phyloP scores from a whole-genome alignment of 1,140 invertebrate species.

The Drosophila orena region DNA sequence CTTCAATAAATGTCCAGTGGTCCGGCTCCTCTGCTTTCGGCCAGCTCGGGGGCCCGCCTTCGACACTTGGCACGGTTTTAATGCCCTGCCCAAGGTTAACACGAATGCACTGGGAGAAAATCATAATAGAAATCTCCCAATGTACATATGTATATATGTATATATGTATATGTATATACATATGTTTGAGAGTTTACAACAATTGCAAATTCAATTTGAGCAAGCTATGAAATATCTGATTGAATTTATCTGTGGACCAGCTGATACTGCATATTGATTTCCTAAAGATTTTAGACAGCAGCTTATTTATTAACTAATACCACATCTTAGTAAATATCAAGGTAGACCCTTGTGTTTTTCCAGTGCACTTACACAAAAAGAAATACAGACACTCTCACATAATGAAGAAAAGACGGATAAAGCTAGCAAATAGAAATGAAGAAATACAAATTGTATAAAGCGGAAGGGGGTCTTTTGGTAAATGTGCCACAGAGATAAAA shows the following conservation, averaged over 20 bases:
- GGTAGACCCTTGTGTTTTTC: not conserved
- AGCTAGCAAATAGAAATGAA: slow-evolving; percentile 69
- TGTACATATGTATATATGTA: too few species aligned
- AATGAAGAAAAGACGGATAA: slow-evolving; percentile 47
- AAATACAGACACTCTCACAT: slow-evolving; percentile 22
- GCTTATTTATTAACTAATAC: too few species aligned
- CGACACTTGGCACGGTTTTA: slow-evolving; percentile 77
- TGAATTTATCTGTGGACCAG: too few species aligned
- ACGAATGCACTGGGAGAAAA: slow-evolving; percentile 39
- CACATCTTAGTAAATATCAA: too few species aligned
- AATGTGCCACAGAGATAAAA: slow-evolving; percentile 73
- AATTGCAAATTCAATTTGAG: not conserved
- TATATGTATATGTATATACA: too few species aligned
- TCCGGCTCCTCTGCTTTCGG: slow-evolving; percentile 13
- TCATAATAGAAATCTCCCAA: not conserved
- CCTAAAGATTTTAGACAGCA: too few species aligned
- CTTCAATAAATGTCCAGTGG: slow-evolving; percentile 56
- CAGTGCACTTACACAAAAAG: slow-evolving; percentile 4
- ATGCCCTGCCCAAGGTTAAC: slow-evolving; percentile 76
- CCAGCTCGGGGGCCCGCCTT: slow-evolving; percentile 46
- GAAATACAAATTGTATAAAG: slow-evolving; percentile 80
- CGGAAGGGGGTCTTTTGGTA: slow-evolving; percentile 8
- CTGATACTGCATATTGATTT: too few species aligned
- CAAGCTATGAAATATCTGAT: not conserved
- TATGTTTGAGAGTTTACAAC: not conserved